Percentiles rank a stretch among this genome's conserved stretches.
phyloP scores from a whole-genome alignment of 2,888 invertebrate species.

The Malachius bipustulatus region DNA sequence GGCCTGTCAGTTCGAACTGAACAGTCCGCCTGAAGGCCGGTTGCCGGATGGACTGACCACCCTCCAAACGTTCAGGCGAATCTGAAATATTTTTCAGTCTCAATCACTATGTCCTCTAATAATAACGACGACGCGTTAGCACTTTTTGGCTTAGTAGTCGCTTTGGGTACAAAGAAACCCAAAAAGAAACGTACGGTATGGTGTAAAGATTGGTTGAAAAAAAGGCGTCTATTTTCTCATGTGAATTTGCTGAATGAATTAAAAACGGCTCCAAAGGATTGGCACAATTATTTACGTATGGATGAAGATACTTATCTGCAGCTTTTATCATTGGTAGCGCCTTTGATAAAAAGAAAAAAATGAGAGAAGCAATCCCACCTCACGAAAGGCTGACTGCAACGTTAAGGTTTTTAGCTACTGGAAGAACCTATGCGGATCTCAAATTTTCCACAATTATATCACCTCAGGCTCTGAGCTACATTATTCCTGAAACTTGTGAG shows the following conservation, averaged over 20 bases:
- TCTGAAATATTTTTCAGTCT: no score
- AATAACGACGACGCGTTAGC: no score
- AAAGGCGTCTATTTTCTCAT: no score
- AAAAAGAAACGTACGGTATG: no score
- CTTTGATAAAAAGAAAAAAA: not conserved
- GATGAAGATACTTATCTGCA: conserved; percentile 11
- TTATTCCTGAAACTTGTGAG: not conserved
- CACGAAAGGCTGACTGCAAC: conserved; percentile 2
- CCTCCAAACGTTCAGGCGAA: no score
- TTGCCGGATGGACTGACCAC: no score
- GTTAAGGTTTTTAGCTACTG: conserved; percentile 3
- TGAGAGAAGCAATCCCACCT: not conserved
- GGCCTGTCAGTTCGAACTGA: no score
- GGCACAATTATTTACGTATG: conserved; percentile 19
- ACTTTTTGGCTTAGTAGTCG: no score
- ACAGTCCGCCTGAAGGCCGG: no score
- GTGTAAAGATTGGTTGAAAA: no score
- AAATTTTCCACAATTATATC: not conserved
- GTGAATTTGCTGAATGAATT: conserved; percentile 11
- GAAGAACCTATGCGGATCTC: conserved; percentile 1
- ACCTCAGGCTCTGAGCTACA: conserved; percentile 1
- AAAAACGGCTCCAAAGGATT: conserved; percentile 15
- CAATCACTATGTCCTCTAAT: no score
- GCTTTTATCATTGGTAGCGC: not conserved
- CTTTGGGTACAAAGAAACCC: conserved; percentile 6